Evolutionary conservation across 2,113 vertebrate genomes (phyloP).

Genomic region (Lycocorax pyrrhopterus): DNA sequence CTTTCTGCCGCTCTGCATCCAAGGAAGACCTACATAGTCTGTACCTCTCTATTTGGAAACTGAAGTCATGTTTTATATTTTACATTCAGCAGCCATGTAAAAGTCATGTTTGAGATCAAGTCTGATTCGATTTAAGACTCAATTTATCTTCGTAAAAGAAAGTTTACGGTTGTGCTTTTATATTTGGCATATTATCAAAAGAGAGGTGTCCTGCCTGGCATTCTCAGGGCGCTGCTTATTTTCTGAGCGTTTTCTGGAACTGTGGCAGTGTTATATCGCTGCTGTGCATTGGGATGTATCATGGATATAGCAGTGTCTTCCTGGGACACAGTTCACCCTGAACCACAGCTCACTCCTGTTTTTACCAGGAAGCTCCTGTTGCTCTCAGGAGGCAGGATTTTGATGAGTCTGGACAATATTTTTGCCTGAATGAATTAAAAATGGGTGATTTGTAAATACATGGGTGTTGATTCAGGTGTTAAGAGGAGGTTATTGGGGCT

Average conservation of each 20-base stretch:
- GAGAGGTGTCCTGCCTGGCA: neutral
- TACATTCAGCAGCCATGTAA: neutral
- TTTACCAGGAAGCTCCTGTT: neutral
- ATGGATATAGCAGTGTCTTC: neutral
- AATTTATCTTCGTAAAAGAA: neutral
- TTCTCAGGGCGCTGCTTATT: neutral
- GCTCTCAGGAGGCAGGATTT: neutral
- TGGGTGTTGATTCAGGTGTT: neutral
- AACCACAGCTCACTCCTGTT: neutral
- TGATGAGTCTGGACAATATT: neutral
- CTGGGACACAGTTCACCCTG: neutral
- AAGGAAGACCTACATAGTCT: neutral
- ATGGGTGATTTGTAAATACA: neutral
- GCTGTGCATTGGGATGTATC: neutral
- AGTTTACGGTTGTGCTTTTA: neutral
- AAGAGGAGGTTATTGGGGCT: neutral
- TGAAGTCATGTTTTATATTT: neutral
- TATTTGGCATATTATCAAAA: neutral
- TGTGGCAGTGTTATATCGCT: fast-evolving
- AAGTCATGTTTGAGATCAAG: neutral
- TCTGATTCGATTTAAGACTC: neutral
- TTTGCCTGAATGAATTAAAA: neutral
- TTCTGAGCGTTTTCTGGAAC: neutral
- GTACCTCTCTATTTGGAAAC: neutral
- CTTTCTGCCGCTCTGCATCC: neutral